Evolutionary conservation across 2,888 invertebrate species (phyloP), one percentile per base, ranked within the genome.

Genomic region (Leucozona laternaria): DNA sequence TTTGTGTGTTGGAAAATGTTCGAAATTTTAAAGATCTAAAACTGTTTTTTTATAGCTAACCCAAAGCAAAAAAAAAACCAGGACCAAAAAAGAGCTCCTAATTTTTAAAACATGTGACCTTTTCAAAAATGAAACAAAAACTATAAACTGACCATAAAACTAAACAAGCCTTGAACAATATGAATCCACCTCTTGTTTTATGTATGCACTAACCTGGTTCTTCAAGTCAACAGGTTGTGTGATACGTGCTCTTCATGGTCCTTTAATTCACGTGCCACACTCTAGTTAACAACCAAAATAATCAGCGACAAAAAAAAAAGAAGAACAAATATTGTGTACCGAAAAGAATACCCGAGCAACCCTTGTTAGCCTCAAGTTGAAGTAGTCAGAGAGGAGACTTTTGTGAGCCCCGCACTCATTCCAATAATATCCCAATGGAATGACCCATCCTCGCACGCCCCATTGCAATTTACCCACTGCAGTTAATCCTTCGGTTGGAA

Each of bases 401-500:
- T 76, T 62, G 43, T 45, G 43, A 20, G 55, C 15, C 13, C 40
- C 22, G n/a, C n/a, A 57, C 31, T 60, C 22, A 58, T 72, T 71
- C 53, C 50, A 73, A 15, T 20, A 78, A 81, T 66, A 45, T 86
- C 86, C 79, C 86, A 82, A 75, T 2, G 79, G 82, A 58, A 78
- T 76, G 71, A 75, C 70, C 85, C 81, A 48, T 64, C 48, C 68
- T 48, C n/a, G n/a, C n/a, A 73, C 60, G 68, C 73, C 78, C 75
- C 78, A 86, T 66, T 86, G 86, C 86, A 86, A 86, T 86, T 86
- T 79, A 57, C 55, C 86, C 82, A 86, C 71, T 86, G 86, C 86
- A 86, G 86, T 86, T 86, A 86, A 86, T 86, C 78, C 86, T 82
- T 86, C 79, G 79, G 86, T 82, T 58, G 70, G 72, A 86, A 86